Evolutionary conservation across 1,140 invertebrate species (phyloP).

Genomic region (Pogonomyrmex barbatus): DNA sequence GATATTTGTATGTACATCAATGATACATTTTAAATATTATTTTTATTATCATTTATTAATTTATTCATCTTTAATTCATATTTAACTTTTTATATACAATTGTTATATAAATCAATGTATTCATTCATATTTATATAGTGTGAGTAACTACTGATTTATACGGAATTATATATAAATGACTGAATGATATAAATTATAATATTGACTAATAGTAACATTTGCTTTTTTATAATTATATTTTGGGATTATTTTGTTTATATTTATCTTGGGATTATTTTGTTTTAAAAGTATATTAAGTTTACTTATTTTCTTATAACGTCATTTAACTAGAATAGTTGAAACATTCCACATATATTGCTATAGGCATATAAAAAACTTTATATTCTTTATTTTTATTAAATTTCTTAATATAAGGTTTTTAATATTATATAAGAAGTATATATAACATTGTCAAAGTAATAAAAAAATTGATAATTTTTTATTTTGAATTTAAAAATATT

Average conservation of each 20-base stretch:
- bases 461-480: conserved; percentile 4
- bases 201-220: background rate
- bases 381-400: background rate
- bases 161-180: no score
- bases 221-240: background rate
- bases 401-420: background rate
- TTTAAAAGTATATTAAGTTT: background rate
- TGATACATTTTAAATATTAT: background rate
- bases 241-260: background rate
- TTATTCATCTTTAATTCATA: background rate
- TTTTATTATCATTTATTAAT: background rate
- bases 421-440: background rate
- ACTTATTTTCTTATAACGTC: background rate
- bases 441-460: background rate
- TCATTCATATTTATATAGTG: background rate
- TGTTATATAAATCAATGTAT: conserved; percentile 6
- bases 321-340: background rate
- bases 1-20: background rate
- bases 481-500: background rate
- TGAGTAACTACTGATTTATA: no score
- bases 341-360: conserved; percentile 38
- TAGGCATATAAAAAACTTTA: background rate
- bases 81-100: background rate
- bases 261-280: background rate
- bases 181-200: background rate